Conservation (phyloP, 2,888 invertebrate genomes). For the Caenorhabditis angaria region DNA sequence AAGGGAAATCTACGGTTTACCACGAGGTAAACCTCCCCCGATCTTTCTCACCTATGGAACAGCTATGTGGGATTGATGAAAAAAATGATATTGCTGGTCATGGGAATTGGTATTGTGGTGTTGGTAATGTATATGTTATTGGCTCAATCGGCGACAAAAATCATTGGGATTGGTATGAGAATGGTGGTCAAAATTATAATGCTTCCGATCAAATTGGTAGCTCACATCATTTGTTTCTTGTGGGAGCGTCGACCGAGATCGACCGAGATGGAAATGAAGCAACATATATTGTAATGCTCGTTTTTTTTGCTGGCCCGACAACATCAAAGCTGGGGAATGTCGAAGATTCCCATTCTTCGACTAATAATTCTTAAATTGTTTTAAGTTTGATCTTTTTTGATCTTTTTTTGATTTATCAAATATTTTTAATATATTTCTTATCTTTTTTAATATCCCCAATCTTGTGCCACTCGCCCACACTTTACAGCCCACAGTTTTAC, state of each 20-base stretch:
- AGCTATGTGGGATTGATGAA: slow-evolving; percentile 2
- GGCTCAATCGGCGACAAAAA: neutral
- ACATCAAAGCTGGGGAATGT: neutral
- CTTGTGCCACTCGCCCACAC: no score
- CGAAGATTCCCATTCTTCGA: neutral
- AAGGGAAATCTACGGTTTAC: slow-evolving; percentile 7
- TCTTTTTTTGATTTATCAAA: no score
- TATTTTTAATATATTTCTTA: no score
- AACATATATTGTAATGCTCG: neutral
- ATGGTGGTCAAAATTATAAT: neutral
- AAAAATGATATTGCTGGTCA: neutral
- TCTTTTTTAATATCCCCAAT: no score
- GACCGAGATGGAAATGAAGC: neutral
- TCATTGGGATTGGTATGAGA: neutral
- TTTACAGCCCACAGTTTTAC: neutral
- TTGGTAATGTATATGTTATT: neutral
- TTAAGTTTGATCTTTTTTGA: no score
- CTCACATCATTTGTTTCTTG: neutral
- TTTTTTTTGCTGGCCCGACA: neutral
- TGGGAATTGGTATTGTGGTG: neutral
- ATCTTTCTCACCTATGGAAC: neutral
- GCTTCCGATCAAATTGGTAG: neutral
- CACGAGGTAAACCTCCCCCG: slow-evolving; percentile 10
- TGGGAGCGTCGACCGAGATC: neutral
- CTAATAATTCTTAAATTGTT: no score